Conservation (phyloP, 2,797 vertebrate species). For the Anas capensis region DNA sequence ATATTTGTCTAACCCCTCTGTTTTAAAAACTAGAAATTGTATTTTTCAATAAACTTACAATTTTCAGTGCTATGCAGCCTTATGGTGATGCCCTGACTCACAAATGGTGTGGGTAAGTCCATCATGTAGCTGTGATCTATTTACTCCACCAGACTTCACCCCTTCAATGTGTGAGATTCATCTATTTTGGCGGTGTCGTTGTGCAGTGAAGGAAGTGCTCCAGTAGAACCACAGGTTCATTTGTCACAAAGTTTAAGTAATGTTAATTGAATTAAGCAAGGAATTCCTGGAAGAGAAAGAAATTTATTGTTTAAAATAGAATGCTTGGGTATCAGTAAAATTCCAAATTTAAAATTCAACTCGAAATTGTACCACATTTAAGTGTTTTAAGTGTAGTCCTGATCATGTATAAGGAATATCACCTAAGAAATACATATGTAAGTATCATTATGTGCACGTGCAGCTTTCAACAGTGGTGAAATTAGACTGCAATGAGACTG, state of each 20-base stretch:
- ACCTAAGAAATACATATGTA: not conserved
- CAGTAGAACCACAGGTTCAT: not conserved
- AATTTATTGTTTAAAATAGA: not conserved
- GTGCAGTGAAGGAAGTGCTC: not conserved
- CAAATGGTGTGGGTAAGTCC: not conserved
- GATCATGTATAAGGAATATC: not conserved
- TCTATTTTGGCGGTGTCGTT: not conserved
- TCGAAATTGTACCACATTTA: not conserved
- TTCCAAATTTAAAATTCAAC: not conserved
- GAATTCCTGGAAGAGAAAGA: not conserved
- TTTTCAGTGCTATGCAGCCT: not conserved
- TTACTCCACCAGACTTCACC: not conserved
- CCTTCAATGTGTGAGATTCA: not conserved
- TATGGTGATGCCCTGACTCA: not conserved
- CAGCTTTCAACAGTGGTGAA: not conserved
- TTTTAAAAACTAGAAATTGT: not conserved
- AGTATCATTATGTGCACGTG: not conserved
- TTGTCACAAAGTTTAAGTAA: not conserved
- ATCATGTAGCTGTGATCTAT: not conserved
- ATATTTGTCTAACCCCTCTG: accelerated
- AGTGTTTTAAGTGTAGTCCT: not conserved
- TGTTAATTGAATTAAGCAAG: not conserved
- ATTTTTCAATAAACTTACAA: accelerated
- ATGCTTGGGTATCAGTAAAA: not conserved
- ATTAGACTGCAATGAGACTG: not conserved